Base-by-base conservation (phyloP, 2,797 vertebrate genomes). In the Hyperoplus immaculatus region DNA sequence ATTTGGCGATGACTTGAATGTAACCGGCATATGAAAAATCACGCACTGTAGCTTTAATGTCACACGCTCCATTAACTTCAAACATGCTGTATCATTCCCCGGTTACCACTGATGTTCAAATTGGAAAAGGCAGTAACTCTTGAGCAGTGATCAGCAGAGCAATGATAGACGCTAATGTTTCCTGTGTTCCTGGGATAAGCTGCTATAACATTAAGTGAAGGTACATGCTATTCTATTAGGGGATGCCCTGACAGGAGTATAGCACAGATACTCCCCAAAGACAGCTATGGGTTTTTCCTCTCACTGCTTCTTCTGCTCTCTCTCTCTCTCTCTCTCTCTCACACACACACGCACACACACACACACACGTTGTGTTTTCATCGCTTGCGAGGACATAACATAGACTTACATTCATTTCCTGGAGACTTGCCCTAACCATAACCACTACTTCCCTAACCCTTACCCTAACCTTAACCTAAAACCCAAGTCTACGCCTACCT, bases 101-200 rank as follows among this genome's bases (percentile, higher is more conserved):
- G 4, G 47, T 39, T 80, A 53, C 69, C 49, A 29, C 41, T 13
- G 1, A 0, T 0, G 62, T 73, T 71, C 43, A 78, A 77, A 77
- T 78, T 60, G 16, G 50, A 73, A 60, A 46, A 45, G n/a, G 15
- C 53, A 59, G 18, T 45, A 66, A 15, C 49, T 81, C 21, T 57
- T 39, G 38, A 18, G 5, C 10, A 29, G 54, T 55, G 57, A 69
- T 71, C 68, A 67, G 16, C 45, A 39, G 4, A 14, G 13, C 56
- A 36, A 29, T 39, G 54, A 68, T 42, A 38, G 38, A 7, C 39
- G 13, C 29, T 76, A 66, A 82, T 60, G 47, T 13, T 74, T 78
- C 60, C 70, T 75, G 67, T 78, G 76, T 87, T 68, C 21, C 21
- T 55, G 50, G 41, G 38, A 53, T 47, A 13, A 66, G 61, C 29